Conservation (phyloP, 2,113 vertebrate genomes). For the Anser brachyrhynchus region DNA sequence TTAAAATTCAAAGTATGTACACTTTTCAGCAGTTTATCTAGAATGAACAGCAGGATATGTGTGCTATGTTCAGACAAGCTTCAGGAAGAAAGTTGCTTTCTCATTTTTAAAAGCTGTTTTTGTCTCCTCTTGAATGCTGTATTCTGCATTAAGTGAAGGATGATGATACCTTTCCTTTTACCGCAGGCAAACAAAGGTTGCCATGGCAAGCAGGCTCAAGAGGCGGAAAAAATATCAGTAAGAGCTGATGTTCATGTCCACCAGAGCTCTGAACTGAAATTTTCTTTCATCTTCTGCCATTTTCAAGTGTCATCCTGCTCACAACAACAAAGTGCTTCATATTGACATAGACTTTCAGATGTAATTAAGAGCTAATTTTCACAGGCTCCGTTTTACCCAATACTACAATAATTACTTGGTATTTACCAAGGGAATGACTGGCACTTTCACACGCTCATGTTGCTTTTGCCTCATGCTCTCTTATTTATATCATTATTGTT, state of each 20-base stretch:
- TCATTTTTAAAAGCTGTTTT: conserved; percentile 18
- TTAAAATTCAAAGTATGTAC: neutral
- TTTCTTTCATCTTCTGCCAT: conserved; percentile 78
- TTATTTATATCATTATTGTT: conserved; percentile 14
- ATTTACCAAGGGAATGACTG: conserved; percentile 51
- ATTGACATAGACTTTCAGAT: conserved; percentile 66
- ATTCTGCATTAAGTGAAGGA: conserved; percentile 10
- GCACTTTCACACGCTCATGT: neutral
- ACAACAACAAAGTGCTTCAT: conserved; percentile 54
- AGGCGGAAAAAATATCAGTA: conserved; percentile 24
- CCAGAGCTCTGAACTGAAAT: conserved; percentile 59
- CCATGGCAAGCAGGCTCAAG: conserved; percentile 69
- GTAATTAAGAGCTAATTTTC: conserved; percentile 73
- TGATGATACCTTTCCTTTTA: conserved; percentile 57
- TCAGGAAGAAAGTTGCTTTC: neutral
- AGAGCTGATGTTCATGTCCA: conserved; percentile 35
- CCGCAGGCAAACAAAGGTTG: conserved; percentile 71
- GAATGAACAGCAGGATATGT: neutral
- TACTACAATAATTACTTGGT: conserved; percentile 41
- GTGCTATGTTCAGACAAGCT: neutral
- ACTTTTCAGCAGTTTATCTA: neutral
- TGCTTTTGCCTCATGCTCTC: neutral
- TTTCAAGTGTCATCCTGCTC: conserved; percentile 67
- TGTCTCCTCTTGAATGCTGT: conserved; percentile 7
- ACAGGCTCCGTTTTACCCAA: conserved; percentile 36